Base-by-base conservation (phyloP, 2,888 invertebrate species). In the Netelia melanura region DNA sequence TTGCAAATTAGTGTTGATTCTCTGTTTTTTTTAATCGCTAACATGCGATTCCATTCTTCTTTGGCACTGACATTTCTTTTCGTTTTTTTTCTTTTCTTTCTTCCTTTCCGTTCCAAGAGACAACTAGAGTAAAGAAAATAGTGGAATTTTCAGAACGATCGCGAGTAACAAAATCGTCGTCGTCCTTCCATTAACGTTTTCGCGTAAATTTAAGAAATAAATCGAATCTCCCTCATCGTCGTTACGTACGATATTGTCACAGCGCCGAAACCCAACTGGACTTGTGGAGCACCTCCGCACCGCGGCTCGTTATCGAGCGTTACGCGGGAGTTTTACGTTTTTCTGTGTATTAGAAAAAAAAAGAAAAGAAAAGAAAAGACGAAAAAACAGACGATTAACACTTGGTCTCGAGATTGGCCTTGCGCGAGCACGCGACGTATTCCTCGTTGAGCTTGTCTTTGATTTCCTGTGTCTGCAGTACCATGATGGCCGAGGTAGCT, bases 341-440 rank as follows among this genome's bases (percentile, higher is more conserved):
- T 3, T 11, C 3, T 64, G n/a, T 3, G 30, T 30, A 30, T 30
- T 30, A 21, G 2, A 30, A 30, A 6, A 38, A 38, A 38, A 38
- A 17, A 14, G 48, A 67, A 5, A 44, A 67, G 8, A 67, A 65
- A 44, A 65, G 5, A 58, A 58, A 43, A 58, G 21, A 3, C 11
- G 52, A 9, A 54, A 58, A 65, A 72, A 25, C 14, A 48, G 21
- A n/a, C n/a, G 68, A 61, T 86, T 86, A 80, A 86, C 89, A 81
- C 88, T 87, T 77, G 68, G 89, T 89, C 91, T 92, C 83, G 89
- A 90, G 87, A 80, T 91, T 90, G 75, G 91, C 89, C 72, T 88
- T 90, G 71, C 89, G 90, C 17, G 81, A 75, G 74, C 76, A 86
- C 56, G 71, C 87, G 70, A 87, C 75, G 67, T 89, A 88, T 77